Percentiles rank a stretch among this genome's conserved stretches.
phyloP scores from a whole-genome alignment of 2,797 vertebrate genomes.

The Galaxias olidus region DNA sequence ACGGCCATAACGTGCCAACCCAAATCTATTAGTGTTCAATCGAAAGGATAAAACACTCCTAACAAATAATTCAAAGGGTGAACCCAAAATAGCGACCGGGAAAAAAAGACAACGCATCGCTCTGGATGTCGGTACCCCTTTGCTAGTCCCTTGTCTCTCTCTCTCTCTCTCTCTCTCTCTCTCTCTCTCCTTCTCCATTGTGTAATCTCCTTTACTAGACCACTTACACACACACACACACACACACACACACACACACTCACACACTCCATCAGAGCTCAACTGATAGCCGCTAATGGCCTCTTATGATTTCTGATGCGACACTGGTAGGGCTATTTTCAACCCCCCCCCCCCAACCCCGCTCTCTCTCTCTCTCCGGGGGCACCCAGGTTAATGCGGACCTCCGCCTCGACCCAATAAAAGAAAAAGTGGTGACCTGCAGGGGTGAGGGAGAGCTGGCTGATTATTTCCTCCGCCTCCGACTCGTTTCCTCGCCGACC shows the following conservation, averaged over 20 bases:
- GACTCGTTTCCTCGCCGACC: conserved; percentile 49
- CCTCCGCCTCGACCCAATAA: conserved; percentile 64
- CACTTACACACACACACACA: conserved; percentile 6
- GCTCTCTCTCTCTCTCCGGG: conserved; percentile 29
- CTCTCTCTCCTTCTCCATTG: no score
- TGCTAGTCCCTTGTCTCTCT: not conserved
- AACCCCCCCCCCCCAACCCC: no score
- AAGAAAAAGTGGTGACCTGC: conserved; percentile 57
- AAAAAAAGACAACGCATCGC: no score
- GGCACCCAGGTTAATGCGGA: conserved; percentile 54
- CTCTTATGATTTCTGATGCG: conserved; percentile 6
- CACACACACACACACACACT: not conserved
- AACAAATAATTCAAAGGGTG: no score
- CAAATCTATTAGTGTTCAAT: no score
- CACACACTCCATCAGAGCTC: conserved; percentile 48
- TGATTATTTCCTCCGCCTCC: conserved; percentile 68
- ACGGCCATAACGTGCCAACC: no score
- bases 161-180: conserved; percentile 1
- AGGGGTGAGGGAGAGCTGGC: conserved; percentile 53
- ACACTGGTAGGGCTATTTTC: conserved; percentile 10
- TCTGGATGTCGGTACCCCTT: no score
- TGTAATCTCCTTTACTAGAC: not conserved
- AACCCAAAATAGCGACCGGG: no score
- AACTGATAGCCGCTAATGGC: conserved; percentile 68
- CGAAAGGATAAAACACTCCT: no score